These are phyloP conservation scores for Astatotilapia flaviijosephi DNA, from an alignment of 2,113 vertebrate species.

Conservation along the genomic window DNA sequence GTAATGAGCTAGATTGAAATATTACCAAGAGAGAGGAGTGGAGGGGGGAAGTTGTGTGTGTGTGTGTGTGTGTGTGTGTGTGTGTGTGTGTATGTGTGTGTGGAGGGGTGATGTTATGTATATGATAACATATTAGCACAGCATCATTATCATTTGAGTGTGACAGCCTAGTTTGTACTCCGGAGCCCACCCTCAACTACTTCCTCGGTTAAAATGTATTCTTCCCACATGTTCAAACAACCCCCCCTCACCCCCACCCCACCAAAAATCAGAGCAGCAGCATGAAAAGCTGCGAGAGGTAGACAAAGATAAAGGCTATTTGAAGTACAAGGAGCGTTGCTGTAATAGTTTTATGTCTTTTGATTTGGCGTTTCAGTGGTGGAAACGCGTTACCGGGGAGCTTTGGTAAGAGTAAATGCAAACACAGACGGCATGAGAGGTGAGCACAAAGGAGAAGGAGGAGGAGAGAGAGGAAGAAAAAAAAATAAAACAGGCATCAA, in stretches of 20 bases:
- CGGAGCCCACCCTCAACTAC: constrained; percentile 22
- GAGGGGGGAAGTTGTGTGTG: not conserved
- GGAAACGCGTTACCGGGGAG: constrained; percentile 27
- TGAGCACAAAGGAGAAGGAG: not conserved
- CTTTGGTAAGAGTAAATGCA: constrained; percentile 38
- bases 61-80: not conserved
- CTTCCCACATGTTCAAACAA: not conserved
- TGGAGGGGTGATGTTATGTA: not conserved
- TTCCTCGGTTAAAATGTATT: not conserved
- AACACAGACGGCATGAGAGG: constrained; percentile 32
- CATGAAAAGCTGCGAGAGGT: not conserved
- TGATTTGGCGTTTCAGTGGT: constrained; percentile 30
- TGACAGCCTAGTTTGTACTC: constrained; percentile 38
- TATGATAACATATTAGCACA: constrained; percentile 47
- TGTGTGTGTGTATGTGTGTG: accelerated
- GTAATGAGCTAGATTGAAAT: constrained; percentile 54
- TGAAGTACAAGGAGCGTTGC: constrained; percentile 21
- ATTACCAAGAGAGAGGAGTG: not conserved
- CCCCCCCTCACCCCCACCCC: not conserved
- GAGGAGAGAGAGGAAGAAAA: not conserved
- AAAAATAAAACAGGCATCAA: constrained; percentile 62
- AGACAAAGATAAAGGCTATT: constrained; percentile 29
- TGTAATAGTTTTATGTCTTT: constrained; percentile 45
- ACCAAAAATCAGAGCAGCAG: not conserved
- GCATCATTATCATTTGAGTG: constrained; percentile 19